Conservation (phyloP, 2,113 vertebrate genomes). For the Aphyosemion australe region DNA sequence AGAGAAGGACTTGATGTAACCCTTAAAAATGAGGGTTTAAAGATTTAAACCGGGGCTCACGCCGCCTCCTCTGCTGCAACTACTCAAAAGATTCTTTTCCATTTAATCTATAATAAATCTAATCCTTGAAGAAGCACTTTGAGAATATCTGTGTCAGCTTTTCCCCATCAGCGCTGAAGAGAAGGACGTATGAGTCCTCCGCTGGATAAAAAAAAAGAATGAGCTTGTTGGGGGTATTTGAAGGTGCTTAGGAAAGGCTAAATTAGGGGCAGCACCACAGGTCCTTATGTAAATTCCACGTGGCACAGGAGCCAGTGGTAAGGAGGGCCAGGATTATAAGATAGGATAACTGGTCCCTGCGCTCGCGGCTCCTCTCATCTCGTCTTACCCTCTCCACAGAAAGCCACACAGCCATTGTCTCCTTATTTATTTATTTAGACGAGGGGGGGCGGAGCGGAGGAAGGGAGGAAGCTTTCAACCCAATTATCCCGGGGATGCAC, state of each 20-base stretch:
- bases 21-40: constrained; percentile 6
- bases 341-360: constrained; percentile 70
- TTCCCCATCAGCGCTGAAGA: constrained; percentile 15
- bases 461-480: constrained; percentile 70
- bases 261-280: constrained; percentile 66
- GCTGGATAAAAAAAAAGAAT: constrained; percentile 56
- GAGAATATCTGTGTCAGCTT: constrained; percentile 35
- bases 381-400: constrained; percentile 51
- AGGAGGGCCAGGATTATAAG: constrained; percentile 66
- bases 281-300: constrained; percentile 71
- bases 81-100: constrained; percentile 22
- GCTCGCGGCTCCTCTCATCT: constrained; percentile 66
- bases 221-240: constrained; percentile 62
- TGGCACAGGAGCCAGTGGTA: constrained; percentile 52
- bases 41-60: constrained; percentile 6
- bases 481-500: constrained; percentile 75
- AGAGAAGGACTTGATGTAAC: neutral
- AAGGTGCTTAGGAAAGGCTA: constrained; percentile 65
- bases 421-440: constrained; percentile 76
- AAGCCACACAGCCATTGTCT: constrained; percentile 56
- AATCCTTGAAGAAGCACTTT: constrained; percentile 38
- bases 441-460: constrained; percentile 30
- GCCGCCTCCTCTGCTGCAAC: constrained; percentile 18
- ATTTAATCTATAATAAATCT: constrained; percentile 45
- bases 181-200: constrained; percentile 33